Conservation (phyloP, 2,113 vertebrate species). For the Limnothrissa miodon region DNA sequence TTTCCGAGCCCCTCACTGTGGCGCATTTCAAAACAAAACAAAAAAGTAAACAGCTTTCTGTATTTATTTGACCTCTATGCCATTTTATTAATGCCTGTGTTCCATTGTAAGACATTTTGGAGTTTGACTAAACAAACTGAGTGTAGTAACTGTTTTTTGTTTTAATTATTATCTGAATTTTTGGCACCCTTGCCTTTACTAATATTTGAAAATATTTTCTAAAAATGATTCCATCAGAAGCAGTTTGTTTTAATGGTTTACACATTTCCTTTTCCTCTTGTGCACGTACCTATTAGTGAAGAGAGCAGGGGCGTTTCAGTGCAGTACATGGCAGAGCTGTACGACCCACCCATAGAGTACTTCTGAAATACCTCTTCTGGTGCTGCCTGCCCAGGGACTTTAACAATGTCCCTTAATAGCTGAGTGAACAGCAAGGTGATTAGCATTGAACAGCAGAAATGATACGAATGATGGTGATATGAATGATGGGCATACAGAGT, state of each 20-base stretch:
- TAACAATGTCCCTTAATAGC: neutral
- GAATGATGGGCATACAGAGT: no score
- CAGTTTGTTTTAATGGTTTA: constrained; percentile 4
- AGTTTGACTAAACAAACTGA: constrained; percentile 67
- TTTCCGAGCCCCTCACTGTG: constrained; percentile 2
- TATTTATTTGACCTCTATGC: constrained; percentile 42
- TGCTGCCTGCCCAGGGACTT: neutral
- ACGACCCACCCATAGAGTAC: neutral
- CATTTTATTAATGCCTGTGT: constrained; percentile 55
- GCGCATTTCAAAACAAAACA: constrained; percentile 42
- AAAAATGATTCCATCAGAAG: neutral
- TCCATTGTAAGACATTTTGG: constrained; percentile 66
- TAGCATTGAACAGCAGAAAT: neutral
- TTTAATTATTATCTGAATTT: constrained; percentile 62
- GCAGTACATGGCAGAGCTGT: neutral
- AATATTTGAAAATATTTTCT: constrained; percentile 13
- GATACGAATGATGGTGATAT: no score
- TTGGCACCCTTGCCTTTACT: constrained; percentile 62
- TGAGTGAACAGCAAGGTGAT: neutral
- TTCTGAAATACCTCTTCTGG: constrained; percentile 27
- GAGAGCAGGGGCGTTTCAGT: neutral
- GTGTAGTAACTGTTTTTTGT: constrained; percentile 66
- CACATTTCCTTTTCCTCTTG: neutral
- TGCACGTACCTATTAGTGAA: neutral
- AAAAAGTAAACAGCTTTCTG: constrained; percentile 35